Base-by-base conservation (phyloP, 2,113 vertebrate genomes). In the Lycaon pictus region DNA sequence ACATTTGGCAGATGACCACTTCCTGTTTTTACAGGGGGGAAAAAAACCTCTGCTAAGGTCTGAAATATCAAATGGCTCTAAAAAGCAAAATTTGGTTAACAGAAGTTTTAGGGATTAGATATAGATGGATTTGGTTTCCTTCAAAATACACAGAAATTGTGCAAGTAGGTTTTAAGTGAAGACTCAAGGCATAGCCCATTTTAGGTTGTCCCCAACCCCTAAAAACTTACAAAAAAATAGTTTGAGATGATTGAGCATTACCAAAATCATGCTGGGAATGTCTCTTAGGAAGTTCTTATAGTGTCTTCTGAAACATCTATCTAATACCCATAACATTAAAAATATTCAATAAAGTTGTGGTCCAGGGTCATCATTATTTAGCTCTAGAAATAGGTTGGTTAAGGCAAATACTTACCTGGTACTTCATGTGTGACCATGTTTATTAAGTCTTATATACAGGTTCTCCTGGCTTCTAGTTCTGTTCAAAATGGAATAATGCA, bases 21-120 rank as follows among this genome's bases (percentile, higher is more conserved):
- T 97, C 92, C 96, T 97, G 92, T 96, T 96, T 97, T 96, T 63
- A 79, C 29, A 43, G 83, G 72, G 23, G n/a, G 29, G 6, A 79
- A 79, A 95, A 83, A 51, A 51, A 6, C 19, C 16, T 96, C 35
- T 35, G 5, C 77, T 17, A 91, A 93, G 9, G 16, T 87, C 79
- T 93, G 65, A 95, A 89, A 85, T 96, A 90, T 96, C 92, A 96
- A 82, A 83, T 93, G 89, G 23, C 77, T 91, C 51, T 67, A 82
- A 95, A 93, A 81, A 74, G 56, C 74, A 96, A 63, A 83, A 82
- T 96, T 95, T 95, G 83, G 90, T 96, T 83, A 79, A 95, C 89
- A 76, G 92, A 95, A 22, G 11, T 72, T 96, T 74, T 87, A 69
- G 19, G 56, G 92, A 62, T 88, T 82, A 79, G 79, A 62, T 91